Evolutionary conservation across 2,888 invertebrate species (phyloP), one percentile per base, ranked within the genome.

Genomic region (Pterobdella sp.): DNA sequence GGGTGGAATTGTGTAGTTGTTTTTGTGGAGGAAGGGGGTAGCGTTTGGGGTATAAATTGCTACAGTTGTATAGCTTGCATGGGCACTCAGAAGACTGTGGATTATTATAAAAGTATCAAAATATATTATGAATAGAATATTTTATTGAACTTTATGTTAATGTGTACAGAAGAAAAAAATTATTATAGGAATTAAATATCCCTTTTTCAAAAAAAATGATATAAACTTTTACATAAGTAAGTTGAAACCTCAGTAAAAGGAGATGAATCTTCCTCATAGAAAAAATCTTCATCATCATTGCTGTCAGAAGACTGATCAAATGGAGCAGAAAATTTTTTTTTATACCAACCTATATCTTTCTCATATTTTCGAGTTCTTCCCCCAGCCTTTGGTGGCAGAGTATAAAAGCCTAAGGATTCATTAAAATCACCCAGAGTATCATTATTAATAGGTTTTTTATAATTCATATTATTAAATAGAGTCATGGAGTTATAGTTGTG

Each of bases 31-130:
- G 60, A 4, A 56, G 60, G 26, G 60, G 60, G 60, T 18, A 56
- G n/a, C n/a, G 4, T 22, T 56, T 22, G 3, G 60, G 60, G 60
- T 56, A 56, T 22, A 56, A 3, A 22, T n/a, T 56, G n/a, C 60
- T 56, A 26, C 60, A 56, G n/a, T 56, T 56, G 60, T 56, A 56
- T 4, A 56, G 26, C 60, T 56, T 56, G 60, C 60, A 56, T 14
- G 60, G 60, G 26, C 60, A 56, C 3, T 56, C 60, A 4, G 60
- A 56, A 22, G 60, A 56, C 60, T 56, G 60, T 4, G 18, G 14
- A 26, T 4, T 56, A 26, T 56, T 4, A 18, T 3, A 56, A 56
- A 4, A n/a, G 7, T 4, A 42, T 7, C 42, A 42, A 14, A 18
- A 42, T 14, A 42, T 42, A 42, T 42, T 42, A 18, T n/a, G n/a